Percentiles rank a stretch among this genome's conserved stretches.
Evolutionary conservation across 2,888 invertebrate genomes (phyloP).

Genomic region (Xylota sylvarum): DNA sequence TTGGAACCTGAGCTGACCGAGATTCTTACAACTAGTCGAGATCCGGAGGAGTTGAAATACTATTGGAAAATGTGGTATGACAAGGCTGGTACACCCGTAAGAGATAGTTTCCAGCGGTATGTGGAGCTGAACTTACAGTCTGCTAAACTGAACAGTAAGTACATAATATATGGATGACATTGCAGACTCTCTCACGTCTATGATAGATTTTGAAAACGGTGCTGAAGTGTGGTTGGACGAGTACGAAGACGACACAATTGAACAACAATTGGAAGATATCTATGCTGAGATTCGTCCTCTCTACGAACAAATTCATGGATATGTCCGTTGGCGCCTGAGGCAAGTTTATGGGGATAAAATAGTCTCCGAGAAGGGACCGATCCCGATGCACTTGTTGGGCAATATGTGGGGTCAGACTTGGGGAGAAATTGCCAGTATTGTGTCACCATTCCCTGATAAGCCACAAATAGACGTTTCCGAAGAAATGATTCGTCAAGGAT

Average conservation of each 20-base stretch:
- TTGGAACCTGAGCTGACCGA: slow-evolving; percentile 92
- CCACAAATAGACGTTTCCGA: slow-evolving; percentile 89
- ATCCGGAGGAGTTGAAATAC: slow-evolving; percentile 91
- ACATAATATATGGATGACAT: too few relatives aligned
- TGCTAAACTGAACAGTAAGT: slow-evolving; percentile 89
- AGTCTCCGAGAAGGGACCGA: slow-evolving; percentile 89
- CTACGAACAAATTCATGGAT: slow-evolving; percentile 93
- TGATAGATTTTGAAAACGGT: slow-evolving; percentile 88
- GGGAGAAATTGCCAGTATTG: slow-evolving; percentile 86
- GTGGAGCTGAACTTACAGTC: slow-evolving; percentile 89
- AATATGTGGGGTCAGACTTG: slow-evolving; percentile 95
- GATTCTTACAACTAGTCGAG: slow-evolving; percentile 88
- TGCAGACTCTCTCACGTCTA: too few relatives aligned
- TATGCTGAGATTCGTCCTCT: slow-evolving; percentile 92
- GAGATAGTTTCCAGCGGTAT: slow-evolving; percentile 88
- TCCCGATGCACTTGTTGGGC: slow-evolving; percentile 92
- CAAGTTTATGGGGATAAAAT: slow-evolving; percentile 89
- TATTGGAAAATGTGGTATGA: slow-evolving; percentile 93
- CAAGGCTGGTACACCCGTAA: slow-evolving; percentile 88
- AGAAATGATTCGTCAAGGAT: slow-evolving; percentile 91
- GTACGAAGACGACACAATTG: slow-evolving; percentile 90
- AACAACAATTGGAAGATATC: slow-evolving; percentile 88
- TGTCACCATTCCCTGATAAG: slow-evolving; percentile 90
- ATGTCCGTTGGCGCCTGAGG: slow-evolving; percentile 90
- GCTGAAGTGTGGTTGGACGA: slow-evolving; percentile 90